A percentile compares a stretch with the other conserved stretches of the same genome.
Evolutionary conservation across 1,140 invertebrate genomes (phyloP).

Genomic region (Triops longicaudatus): DNA sequence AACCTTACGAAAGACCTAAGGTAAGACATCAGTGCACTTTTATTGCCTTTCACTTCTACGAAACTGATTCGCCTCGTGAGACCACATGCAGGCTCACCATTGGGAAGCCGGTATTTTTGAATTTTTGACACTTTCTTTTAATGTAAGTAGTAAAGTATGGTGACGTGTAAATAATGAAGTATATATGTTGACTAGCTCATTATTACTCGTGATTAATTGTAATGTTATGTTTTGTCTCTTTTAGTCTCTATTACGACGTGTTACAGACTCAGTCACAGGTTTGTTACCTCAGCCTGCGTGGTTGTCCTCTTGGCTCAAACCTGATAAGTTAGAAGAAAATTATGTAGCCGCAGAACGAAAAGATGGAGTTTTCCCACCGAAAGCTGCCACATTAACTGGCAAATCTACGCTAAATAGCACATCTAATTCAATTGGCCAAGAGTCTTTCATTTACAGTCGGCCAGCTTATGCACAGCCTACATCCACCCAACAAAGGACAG

Average conservation of each 20-base stretch:
- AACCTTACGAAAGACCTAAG: conserved; percentile 28
- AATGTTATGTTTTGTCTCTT: conserved; percentile 7
- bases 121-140: neutral
- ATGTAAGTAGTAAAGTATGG: neutral
- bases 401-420: neutral
- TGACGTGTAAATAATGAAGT: neutral
- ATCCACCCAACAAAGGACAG: neutral
- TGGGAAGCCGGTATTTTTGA: neutral
- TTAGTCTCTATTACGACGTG: conserved; percentile 24
- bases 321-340: neutral
- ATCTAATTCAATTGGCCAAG: neutral
- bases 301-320: conserved; percentile 20
- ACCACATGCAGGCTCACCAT: neutral
- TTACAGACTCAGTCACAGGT: conserved; percentile 27
- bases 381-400: neutral
- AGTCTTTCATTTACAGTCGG: conserved; percentile 1
- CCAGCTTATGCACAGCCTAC: neutral
- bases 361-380: neutral
- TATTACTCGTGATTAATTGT: neutral
- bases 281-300: conserved; percentile 26
- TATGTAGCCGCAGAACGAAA: conserved; percentile 19
- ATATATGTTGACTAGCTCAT: neutral
- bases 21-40: conserved; percentile 17
- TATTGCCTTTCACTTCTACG: conserved; percentile 7
- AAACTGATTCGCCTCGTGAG: neutral